Percentiles rank a stretch among this genome's conserved stretches.
phyloP scores from a whole-genome alignment of 2,113 vertebrate species.

The Tauraco erythrolophus region DNA sequence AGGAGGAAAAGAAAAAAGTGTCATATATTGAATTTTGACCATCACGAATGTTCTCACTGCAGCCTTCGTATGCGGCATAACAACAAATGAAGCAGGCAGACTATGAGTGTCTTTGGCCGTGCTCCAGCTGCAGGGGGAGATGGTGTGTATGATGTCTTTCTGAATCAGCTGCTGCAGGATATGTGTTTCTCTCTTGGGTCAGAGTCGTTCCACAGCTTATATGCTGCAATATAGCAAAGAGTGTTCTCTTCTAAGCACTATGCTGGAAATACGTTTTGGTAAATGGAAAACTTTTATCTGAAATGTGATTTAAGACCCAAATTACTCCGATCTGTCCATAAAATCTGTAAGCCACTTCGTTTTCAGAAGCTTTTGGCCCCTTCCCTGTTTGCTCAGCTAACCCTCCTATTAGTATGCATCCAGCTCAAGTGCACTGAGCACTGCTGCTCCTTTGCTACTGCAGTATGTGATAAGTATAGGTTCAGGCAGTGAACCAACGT shows the following conservation, averaged over 20 bases:
- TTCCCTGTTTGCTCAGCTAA: conserved; percentile 1
- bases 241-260: neutral
- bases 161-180: conserved; percentile 39
- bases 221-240: neutral
- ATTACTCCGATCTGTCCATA: neutral
- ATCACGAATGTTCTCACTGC: neutral
- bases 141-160: neutral
- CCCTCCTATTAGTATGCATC: conserved; percentile 10
- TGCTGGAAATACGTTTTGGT: neutral
- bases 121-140: neutral
- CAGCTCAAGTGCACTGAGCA: neutral
- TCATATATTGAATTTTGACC: neutral
- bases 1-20: neutral
- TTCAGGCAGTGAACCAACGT: conserved; percentile 61
- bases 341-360: neutral
- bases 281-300: neutral
- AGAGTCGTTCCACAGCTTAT: neutral
- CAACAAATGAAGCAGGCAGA: neutral
- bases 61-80: neutral
- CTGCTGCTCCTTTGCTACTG: conserved; percentile 21
- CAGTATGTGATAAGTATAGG: conserved; percentile 35
- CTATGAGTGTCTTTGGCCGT: neutral
- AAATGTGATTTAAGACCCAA: neutral
- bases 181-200: conserved; percentile 9
- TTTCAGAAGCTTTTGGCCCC: neutral